These are phyloP conservation scores for Palloptera scutellata DNA, from an alignment of 2,888 invertebrate species.

Conservation along the genomic window DNA sequence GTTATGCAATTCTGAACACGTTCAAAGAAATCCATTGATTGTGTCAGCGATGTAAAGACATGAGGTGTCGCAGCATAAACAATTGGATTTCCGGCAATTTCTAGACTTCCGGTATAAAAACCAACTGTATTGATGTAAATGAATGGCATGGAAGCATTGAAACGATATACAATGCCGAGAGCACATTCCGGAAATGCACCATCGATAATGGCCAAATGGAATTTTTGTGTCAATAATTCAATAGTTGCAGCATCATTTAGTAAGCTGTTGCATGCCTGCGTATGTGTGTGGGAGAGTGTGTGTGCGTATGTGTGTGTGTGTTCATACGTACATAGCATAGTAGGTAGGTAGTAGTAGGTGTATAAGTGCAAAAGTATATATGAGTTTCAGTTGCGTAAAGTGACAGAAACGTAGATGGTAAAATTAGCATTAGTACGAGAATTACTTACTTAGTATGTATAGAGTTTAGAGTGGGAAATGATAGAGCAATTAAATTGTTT, in stretches of 20 bases:
- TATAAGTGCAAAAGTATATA: no score
- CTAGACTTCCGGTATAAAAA: constrained; percentile 74
- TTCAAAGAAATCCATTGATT: constrained; percentile 69
- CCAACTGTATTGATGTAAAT: constrained; percentile 84
- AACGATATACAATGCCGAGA: constrained; percentile 73
- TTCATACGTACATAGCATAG: not conserved
- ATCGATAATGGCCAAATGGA: constrained; percentile 74
- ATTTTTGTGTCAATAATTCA: constrained; percentile 64
- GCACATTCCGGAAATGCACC: constrained; percentile 82
- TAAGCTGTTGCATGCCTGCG: constrained; percentile 74
- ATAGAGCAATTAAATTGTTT: not conserved
- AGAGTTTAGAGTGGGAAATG: not conserved
- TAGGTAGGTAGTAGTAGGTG: no score
- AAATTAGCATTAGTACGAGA: not conserved
- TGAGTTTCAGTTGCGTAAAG: no score
- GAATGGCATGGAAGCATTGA: constrained; percentile 70
- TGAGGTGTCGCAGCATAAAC: constrained; percentile 79
- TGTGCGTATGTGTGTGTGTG: not conserved
- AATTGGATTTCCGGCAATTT: constrained; percentile 76
- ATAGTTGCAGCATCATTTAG: constrained; percentile 71
- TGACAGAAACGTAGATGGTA: no score
- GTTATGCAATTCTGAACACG: constrained; percentile 70
- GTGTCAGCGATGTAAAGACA: constrained; percentile 71
- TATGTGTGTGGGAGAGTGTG: constrained; percentile 25
- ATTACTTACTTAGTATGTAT: no score